Evolutionary conservation across 2,888 invertebrate species (phyloP).

Genomic region (Artemia sinica): DNA sequence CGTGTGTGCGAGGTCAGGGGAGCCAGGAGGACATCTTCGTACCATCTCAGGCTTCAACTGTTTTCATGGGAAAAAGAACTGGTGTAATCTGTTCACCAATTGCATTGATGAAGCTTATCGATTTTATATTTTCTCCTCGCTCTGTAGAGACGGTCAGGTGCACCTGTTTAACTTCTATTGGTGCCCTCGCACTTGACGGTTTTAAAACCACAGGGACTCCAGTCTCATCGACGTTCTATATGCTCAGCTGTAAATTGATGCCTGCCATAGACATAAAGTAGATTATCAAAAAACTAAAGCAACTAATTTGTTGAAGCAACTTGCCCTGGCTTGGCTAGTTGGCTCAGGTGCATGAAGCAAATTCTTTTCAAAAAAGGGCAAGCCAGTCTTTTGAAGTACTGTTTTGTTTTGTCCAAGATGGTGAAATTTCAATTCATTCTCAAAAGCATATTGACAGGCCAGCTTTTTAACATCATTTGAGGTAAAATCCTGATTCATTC

Average conservation of each 20-base stretch:
- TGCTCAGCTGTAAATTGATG: neutral
- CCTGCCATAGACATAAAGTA: neutral
- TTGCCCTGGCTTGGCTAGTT: too few relatives aligned
- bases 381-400: too few relatives aligned
- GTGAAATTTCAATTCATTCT: too few relatives aligned
- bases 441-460: too few relatives aligned
- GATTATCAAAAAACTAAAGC: neutral
- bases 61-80: conserved; percentile 30
- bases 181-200: too few relatives aligned
- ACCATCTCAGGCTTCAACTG: conserved; percentile 29
- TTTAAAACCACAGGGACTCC: neutral
- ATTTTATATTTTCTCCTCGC: neutral
- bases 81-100: conserved; percentile 28
- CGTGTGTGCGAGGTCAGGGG: conserved; percentile 29
- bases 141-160: too few relatives aligned
- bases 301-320: neutral
- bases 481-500: too few relatives aligned
- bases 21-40: conserved; percentile 29
- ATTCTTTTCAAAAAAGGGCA: too few relatives aligned
- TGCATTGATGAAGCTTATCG: conserved; percentile 28
- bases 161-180: too few relatives aligned
- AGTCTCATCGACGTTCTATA: neutral
- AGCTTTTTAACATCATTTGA: too few relatives aligned
- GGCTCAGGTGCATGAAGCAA: too few relatives aligned
- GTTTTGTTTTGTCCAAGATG: too few relatives aligned